These are phyloP conservation scores for Apogon talboti DNA, from an alignment of 2,797 vertebrate genomes.

Conservation along the genomic window DNA sequence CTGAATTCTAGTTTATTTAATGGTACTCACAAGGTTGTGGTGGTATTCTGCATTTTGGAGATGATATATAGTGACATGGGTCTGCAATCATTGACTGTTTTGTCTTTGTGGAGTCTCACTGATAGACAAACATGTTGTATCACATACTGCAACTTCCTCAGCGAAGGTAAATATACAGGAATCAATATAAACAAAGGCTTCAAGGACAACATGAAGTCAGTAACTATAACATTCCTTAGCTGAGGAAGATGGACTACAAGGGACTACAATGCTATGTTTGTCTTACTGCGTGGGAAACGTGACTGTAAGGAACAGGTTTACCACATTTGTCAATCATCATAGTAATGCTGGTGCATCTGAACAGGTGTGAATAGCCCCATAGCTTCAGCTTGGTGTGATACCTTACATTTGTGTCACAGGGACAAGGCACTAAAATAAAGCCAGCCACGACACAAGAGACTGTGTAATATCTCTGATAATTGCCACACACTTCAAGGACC, in stretches of 20 bases:
- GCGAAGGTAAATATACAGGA: not conserved
- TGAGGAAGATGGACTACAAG: not conserved
- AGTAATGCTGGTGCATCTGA: not conserved
- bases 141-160: too few relatives aligned
- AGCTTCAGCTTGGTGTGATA: not conserved
- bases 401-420: not conserved
- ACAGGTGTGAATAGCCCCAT: not conserved
- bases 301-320: slow-evolving; percentile 1
- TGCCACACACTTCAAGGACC: not conserved
- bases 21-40: too few relatives aligned
- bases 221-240: slow-evolving; percentile 1
- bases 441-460: not conserved
- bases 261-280: not conserved
- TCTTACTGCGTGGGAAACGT: not conserved
- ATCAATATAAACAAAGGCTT: not conserved
- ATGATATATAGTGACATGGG: too few relatives aligned
- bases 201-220: not conserved
- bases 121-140: too few relatives aligned
- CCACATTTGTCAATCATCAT: not conserved
- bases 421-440: not conserved
- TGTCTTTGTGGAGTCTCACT: too few relatives aligned
- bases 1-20: too few relatives aligned
- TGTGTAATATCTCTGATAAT: slow-evolving; percentile 2
- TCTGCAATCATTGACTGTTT: too few relatives aligned
- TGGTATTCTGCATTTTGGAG: too few relatives aligned